Percentiles rank a stretch among this genome's conserved stretches.
phyloP scores from a whole-genome alignment of 2,797 vertebrate genomes.

The Lacerta bilineata region DNA sequence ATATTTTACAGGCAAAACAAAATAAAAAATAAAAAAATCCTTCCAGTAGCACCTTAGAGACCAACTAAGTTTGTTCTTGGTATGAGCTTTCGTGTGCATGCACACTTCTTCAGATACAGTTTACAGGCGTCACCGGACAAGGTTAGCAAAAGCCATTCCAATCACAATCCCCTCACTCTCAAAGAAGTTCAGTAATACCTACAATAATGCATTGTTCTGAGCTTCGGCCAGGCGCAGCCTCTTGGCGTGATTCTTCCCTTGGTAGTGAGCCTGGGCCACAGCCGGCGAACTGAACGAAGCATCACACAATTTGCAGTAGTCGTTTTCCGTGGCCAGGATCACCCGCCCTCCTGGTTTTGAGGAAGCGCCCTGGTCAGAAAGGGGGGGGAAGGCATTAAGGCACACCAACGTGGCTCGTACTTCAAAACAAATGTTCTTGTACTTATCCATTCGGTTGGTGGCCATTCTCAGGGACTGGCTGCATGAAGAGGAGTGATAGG shows the following conservation, averaged over 20 bases:
- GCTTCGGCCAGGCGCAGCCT: constrained; percentile 93
- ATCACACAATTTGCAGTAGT: constrained; percentile 98
- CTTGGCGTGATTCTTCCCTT: constrained; percentile 98
- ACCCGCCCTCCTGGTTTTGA: constrained; percentile 91
- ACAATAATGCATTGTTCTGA: constrained; percentile 89
- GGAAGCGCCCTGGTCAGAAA: constrained; percentile 81
- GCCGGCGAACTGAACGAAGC: constrained; percentile 97
- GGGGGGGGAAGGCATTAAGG: constrained; percentile 51
- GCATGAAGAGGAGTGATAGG: too few relatives aligned
- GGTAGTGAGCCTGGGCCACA: constrained; percentile 97
- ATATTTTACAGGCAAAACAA: constrained; percentile 34
- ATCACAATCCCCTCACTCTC: constrained; percentile 51
- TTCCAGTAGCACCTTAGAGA: too few relatives aligned
- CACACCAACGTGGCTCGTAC: constrained; percentile 22
- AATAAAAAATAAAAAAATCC: too few relatives aligned
- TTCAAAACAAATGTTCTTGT: background rate
- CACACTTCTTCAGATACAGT: background rate
- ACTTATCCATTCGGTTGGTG: background rate
- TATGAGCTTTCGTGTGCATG: too few relatives aligned
- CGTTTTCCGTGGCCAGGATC: constrained; percentile 97
- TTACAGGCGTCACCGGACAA: constrained; percentile 45
- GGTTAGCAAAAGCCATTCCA: constrained; percentile 25
- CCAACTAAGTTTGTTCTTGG: too few relatives aligned
- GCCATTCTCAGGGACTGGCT: too few relatives aligned
- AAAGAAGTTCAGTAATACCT: constrained; percentile 81